A percentile compares a stretch with the other conserved stretches of the same genome.
Conservation (phyloP, 2,888 invertebrate genomes). For the Patella pellucida region DNA sequence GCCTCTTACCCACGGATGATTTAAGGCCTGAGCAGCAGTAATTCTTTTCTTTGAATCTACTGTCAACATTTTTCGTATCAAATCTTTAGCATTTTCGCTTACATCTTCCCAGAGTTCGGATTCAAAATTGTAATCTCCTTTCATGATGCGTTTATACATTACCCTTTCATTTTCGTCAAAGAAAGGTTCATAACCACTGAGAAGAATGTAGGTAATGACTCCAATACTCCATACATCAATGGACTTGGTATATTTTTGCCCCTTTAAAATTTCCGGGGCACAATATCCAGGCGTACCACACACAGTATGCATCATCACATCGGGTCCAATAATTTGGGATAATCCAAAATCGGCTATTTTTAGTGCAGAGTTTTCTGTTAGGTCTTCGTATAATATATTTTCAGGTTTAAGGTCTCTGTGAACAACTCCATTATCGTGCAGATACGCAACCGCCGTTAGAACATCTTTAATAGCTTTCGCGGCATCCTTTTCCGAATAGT, state of each 20-base stretch:
- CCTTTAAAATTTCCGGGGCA: constrained; percentile 68
- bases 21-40: constrained; percentile 60
- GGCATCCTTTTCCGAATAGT: constrained; percentile 69
- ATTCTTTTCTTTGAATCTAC: constrained; percentile 58
- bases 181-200: constrained; percentile 71
- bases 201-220: constrained; percentile 69
- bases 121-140: constrained; percentile 66
- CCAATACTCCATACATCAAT: constrained; percentile 70
- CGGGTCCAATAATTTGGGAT: constrained; percentile 69
- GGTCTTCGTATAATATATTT: constrained; percentile 66
- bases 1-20: constrained; percentile 66
- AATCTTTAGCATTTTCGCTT: constrained; percentile 68
- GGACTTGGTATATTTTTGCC: constrained; percentile 47
- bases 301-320: constrained; percentile 71
- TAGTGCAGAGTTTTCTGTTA: constrained; percentile 56
- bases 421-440: constrained; percentile 54
- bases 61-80: constrained; percentile 57
- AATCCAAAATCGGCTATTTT: constrained; percentile 74
- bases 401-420: constrained; percentile 68
- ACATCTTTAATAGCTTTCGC: constrained; percentile 64
- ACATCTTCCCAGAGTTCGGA: constrained; percentile 68
- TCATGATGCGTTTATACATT: constrained; percentile 68
- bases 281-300: constrained; percentile 73
- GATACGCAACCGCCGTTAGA: constrained; percentile 54
- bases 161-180: constrained; percentile 57